Base-by-base conservation (phyloP, 2,113 vertebrate species). In the Bubo scandiacus region DNA sequence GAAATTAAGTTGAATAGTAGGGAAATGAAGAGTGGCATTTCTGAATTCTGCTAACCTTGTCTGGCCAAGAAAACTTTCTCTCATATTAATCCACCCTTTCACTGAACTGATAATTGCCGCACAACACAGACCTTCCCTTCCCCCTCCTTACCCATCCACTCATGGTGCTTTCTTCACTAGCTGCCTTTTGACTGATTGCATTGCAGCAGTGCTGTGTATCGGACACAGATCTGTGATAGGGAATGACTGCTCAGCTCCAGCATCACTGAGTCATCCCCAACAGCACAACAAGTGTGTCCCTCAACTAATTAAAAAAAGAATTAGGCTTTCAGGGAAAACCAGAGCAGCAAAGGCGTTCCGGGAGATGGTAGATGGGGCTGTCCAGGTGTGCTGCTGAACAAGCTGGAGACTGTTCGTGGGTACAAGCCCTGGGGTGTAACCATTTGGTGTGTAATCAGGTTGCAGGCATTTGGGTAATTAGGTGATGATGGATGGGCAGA, bases 211-310 rank as follows among this genome's bases (percentile, higher is more conserved):
- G 43, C 17, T 79, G 54, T 1, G 0, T 63, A 20, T 47, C 2
- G 17, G n/a, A 40, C 67, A n/a, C 0, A 0, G 30, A 34, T 38
- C 74, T 74, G 22, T 66, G 45, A 38, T 32, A 25, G 27, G 54
- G 5, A 54, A 18, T 0, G 10, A 26, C 43, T 73, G 15, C 58
- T 80, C 30, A 62, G 30, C 36, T 77, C 55, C 36, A 72, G 51
- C 63, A 51, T 42, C 21, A 3, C 51, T 70, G 83, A 88, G 38
- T 34, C 9, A 2, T 38, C 25, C 23, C 19, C 0, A 0, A 62
- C 34, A 73, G 27, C 17, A 51, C 0, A 1, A 21, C 36, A 38
- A 30, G 16, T 42, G 16, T 66, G 47, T 73, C 73, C 38, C 57
- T 84, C 38, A 42, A 15, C 21, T 93, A n/a, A 32, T 88, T 85